Conservation (phyloP, 2,113 vertebrate species). For the Poeciliopsis turrubarensis region DNA sequence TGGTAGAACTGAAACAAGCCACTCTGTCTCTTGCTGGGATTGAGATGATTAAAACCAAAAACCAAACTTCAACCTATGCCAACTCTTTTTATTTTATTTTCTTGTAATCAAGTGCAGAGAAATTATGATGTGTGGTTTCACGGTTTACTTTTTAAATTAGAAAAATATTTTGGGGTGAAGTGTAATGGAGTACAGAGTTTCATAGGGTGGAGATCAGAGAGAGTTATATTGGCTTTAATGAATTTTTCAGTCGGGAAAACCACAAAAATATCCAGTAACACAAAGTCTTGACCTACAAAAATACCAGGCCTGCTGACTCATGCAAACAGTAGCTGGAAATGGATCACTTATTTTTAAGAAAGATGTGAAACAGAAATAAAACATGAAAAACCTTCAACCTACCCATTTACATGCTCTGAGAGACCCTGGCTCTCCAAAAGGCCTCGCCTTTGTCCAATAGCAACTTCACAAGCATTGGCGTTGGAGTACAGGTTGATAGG, state of each 20-base stretch:
- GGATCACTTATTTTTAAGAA: neutral
- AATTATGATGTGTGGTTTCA: constrained; percentile 7
- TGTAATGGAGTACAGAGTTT: constrained; percentile 2
- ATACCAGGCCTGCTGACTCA: neutral
- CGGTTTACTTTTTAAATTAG: constrained; percentile 23
- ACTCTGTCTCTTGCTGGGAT: neutral
- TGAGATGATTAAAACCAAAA: constrained; percentile 48
- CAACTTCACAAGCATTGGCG: constrained; percentile 85
- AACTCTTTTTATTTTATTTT: constrained; percentile 13
- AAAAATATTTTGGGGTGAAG: constrained; percentile 14
- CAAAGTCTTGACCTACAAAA: constrained; percentile 14
- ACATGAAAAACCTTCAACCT: constrained; percentile 73
- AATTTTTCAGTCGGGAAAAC: neutral
- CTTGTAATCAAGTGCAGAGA: constrained; percentile 18
- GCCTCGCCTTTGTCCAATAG: constrained; percentile 89
- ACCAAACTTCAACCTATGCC: constrained; percentile 30
- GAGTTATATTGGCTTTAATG: constrained; percentile 9
- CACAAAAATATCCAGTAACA: constrained; percentile 4
- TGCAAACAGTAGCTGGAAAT: neutral
- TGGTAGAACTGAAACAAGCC: neutral
- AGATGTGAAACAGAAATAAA: constrained; percentile 3
- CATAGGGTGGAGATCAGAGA: neutral
- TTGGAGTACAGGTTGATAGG: constrained; percentile 84
- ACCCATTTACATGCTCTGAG: constrained; percentile 91
- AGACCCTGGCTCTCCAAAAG: constrained; percentile 86